Evolutionary conservation across 2,113 vertebrate species (phyloP).

Genomic region (Eclectus roratus): DNA sequence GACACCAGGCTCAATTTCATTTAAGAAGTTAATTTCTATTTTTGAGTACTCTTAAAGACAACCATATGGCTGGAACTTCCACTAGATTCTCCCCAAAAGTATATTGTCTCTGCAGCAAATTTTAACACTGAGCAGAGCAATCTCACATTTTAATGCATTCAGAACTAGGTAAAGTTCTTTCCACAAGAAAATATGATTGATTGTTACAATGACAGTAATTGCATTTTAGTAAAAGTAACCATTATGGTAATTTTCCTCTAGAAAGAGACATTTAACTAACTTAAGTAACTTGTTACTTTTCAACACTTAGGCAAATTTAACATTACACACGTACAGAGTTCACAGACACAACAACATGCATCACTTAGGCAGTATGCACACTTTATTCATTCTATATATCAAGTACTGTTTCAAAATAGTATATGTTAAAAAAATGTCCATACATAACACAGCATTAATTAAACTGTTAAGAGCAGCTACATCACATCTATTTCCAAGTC

Average conservation of each 20-base stretch:
- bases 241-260: conserved; percentile 82
- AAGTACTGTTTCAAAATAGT: conserved; percentile 42
- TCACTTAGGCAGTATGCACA: conserved; percentile 49
- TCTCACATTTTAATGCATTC: conserved; percentile 74
- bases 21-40: neutral
- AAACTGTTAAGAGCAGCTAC: conserved; percentile 21
- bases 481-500: conserved; percentile 12
- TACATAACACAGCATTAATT: conserved; percentile 52
- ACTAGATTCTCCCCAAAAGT: conserved; percentile 1
- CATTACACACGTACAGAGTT: conserved; percentile 68
- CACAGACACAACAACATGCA: conserved; percentile 72
- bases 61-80: conserved; percentile 10
- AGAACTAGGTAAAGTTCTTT: conserved; percentile 74
- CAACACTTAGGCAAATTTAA: conserved; percentile 73
- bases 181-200: conserved; percentile 78
- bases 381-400: conserved; percentile 32
- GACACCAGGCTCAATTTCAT: neutral
- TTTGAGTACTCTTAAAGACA: neutral
- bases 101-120: conserved; percentile 40
- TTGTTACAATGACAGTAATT: conserved; percentile 84
- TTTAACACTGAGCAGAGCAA: conserved; percentile 51
- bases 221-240: conserved; percentile 83
- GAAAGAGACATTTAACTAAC: conserved; percentile 80
- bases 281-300: conserved; percentile 80
- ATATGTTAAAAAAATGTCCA: conserved; percentile 41